These are phyloP conservation scores for Napeogenes sylphis DNA, from an alignment of 2,888 invertebrate species.

Conservation along the genomic window DNA sequence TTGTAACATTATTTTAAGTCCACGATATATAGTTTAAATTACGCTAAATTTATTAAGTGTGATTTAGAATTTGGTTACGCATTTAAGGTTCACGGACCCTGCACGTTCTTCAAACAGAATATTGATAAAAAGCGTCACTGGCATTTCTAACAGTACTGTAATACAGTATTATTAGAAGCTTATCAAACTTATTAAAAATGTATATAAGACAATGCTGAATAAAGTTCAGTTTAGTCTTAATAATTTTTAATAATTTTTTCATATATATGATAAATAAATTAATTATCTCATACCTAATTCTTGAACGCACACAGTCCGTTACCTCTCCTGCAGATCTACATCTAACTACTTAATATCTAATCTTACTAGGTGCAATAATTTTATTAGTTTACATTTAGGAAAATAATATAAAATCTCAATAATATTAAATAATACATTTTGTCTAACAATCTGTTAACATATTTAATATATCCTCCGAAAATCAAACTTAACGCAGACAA, in stretches of 20 bases:
- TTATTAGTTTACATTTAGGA: slow-evolving; percentile 51
- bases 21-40: slow-evolving; percentile 45
- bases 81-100: slow-evolving; percentile 49
- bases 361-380: slow-evolving; percentile 68
- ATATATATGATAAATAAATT: neutral
- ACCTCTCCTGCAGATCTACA: slow-evolving; percentile 51
- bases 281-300: slow-evolving; percentile 7
- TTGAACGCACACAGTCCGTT: slow-evolving; percentile 39
- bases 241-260: too few species aligned
- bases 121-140: too few species aligned
- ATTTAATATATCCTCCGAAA: slow-evolving; percentile 11
- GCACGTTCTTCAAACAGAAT: slow-evolving; percentile 21
- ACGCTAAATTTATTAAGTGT: slow-evolving; percentile 62
- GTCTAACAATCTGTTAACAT: slow-evolving; percentile 9
- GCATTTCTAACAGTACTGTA: too few species aligned
- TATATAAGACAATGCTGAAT: too few species aligned
- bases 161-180: too few species aligned
- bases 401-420: slow-evolving; percentile 41
- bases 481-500: slow-evolving; percentile 13
- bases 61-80: slow-evolving; percentile 76
- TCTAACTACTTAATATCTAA: slow-evolving; percentile 54
- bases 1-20: slow-evolving; percentile 51
- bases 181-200: too few species aligned
- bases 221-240: too few species aligned
- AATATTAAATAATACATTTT: slow-evolving; percentile 12